These are phyloP conservation scores for Rutilus rutilus DNA, from an alignment of 2,113 vertebrate species.

Conservation along the genomic window DNA sequence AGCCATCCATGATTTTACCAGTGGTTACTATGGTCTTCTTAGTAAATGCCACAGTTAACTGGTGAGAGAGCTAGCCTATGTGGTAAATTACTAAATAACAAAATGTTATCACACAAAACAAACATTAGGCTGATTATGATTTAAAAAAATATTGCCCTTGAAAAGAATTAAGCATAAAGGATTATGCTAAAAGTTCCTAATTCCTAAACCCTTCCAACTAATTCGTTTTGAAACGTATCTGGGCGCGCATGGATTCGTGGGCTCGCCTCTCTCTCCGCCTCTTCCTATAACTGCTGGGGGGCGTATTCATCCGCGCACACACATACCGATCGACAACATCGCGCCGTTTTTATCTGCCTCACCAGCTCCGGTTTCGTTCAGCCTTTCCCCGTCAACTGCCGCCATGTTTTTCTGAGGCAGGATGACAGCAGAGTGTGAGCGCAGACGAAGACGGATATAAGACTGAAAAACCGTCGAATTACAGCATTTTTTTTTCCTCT, in stretches of 20 bases:
- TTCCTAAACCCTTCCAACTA: background rate
- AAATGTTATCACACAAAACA: background rate
- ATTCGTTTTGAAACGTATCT: slow-evolving; percentile 33
- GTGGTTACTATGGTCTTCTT: background rate
- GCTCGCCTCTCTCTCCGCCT: slow-evolving; percentile 41
- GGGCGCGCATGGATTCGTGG: background rate
- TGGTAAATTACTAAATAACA: background rate
- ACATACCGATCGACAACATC: slow-evolving; percentile 46
- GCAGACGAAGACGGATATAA: slow-evolving; percentile 47
- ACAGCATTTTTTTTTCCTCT: background rate
- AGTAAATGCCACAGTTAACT: slow-evolving; percentile 2
- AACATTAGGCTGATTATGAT: background rate
- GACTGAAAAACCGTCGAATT: slow-evolving; percentile 18
- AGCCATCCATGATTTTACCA: background rate
- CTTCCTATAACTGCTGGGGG: slow-evolving; percentile 31
- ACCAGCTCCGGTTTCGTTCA: slow-evolving; percentile 46
- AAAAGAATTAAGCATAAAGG: background rate
- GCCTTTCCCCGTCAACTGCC: slow-evolving; percentile 50
- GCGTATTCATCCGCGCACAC: slow-evolving; percentile 38
- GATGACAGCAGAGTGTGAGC: slow-evolving; percentile 57
- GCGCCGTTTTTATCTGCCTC: slow-evolving; percentile 52
- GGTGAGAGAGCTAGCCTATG: background rate
- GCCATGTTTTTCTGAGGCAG: slow-evolving; percentile 64
- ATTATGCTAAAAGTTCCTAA: background rate
- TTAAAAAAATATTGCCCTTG: background rate